Evolutionary conservation across 1,140 invertebrate species (phyloP).

Genomic region (Atta colombica): DNA sequence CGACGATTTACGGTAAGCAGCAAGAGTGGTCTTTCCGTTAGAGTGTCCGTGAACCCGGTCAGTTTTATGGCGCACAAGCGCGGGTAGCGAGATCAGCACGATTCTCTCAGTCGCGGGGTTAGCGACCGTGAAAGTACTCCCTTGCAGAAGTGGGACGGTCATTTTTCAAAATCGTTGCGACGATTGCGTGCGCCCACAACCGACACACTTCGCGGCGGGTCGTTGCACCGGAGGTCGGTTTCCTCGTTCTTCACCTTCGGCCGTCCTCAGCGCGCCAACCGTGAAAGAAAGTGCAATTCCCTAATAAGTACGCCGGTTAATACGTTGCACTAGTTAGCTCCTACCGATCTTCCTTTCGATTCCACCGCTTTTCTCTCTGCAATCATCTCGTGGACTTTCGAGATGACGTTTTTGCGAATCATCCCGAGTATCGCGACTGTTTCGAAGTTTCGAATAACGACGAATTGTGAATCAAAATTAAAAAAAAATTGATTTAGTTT

Average conservation of each 20-base stretch:
- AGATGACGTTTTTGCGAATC: constrained; percentile 31
- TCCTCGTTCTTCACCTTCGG: constrained; percentile 81
- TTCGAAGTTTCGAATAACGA: neutral
- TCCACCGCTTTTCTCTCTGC: constrained; percentile 64
- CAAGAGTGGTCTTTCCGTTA: constrained; percentile 71
- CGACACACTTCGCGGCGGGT: constrained; percentile 82
- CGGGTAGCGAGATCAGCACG: constrained; percentile 62
- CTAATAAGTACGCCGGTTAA: constrained; percentile 72
- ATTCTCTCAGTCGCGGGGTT: constrained; percentile 80
- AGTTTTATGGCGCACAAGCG: constrained; percentile 32
- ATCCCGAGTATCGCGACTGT: neutral
- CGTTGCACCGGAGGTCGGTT: constrained; percentile 82
- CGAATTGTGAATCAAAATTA: neutral
- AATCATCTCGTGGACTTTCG: constrained; percentile 3
- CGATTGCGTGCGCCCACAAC: constrained; percentile 86
- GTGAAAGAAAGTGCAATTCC: constrained; percentile 80
- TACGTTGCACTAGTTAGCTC: constrained; percentile 51
- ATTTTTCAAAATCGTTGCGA: constrained; percentile 86
- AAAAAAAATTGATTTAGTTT: neutral
- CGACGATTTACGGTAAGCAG: constrained; percentile 71
- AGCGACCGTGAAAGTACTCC: constrained; percentile 86
- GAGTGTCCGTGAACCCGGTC: constrained; percentile 15
- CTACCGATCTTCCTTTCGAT: constrained; percentile 73
- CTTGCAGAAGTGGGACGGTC: constrained; percentile 83
- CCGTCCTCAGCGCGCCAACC: constrained; percentile 52